Evolutionary conservation across 2,888 invertebrate species (phyloP).

Genomic region (Liposcelis brunnea): DNA sequence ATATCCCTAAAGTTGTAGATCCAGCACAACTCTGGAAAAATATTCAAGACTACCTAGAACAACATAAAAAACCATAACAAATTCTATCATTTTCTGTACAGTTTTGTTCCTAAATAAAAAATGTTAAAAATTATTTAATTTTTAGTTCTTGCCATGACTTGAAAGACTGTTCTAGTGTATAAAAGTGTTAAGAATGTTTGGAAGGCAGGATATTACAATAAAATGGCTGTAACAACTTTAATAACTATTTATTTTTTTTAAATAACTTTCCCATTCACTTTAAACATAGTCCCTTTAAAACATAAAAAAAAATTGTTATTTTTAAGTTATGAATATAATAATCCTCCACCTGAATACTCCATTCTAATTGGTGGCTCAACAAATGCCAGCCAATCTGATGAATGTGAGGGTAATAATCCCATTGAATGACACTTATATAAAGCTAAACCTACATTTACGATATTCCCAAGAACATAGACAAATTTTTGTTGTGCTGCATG

Average conservation of each 20-base stretch:
- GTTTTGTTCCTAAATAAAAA: slow-evolving; percentile 15
- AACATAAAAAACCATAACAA: slow-evolving; percentile 30
- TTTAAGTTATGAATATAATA: slow-evolving; percentile 9
- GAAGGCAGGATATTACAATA: too few relatives aligned
- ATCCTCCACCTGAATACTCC: slow-evolving; percentile 73
- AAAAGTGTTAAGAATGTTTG: too few relatives aligned
- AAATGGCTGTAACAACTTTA: too few relatives aligned
- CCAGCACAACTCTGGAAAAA: slow-evolving; percentile 54
- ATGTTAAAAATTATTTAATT: slow-evolving; percentile 1
- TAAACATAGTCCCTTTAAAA: background rate
- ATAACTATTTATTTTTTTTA: too few relatives aligned
- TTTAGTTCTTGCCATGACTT: background rate
- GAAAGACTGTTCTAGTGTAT: too few relatives aligned
- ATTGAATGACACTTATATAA: slow-evolving; percentile 96
- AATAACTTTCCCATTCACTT: background rate
- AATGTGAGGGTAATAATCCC: slow-evolving; percentile 91
- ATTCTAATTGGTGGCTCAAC: slow-evolving; percentile 74
- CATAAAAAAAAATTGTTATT: slow-evolving; percentile 4
- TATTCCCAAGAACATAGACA: slow-evolving; percentile 83
- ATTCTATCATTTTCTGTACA: slow-evolving; percentile 17
- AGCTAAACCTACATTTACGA: slow-evolving; percentile 79
- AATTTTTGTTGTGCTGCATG: slow-evolving; percentile 82
- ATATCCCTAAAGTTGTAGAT: slow-evolving; percentile 73
- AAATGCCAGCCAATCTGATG: slow-evolving; percentile 97
- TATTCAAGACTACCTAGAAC: slow-evolving; percentile 49